phyloP scores from a whole-genome alignment of 2,797 vertebrate species.

The Cossypha polioptera region DNA sequence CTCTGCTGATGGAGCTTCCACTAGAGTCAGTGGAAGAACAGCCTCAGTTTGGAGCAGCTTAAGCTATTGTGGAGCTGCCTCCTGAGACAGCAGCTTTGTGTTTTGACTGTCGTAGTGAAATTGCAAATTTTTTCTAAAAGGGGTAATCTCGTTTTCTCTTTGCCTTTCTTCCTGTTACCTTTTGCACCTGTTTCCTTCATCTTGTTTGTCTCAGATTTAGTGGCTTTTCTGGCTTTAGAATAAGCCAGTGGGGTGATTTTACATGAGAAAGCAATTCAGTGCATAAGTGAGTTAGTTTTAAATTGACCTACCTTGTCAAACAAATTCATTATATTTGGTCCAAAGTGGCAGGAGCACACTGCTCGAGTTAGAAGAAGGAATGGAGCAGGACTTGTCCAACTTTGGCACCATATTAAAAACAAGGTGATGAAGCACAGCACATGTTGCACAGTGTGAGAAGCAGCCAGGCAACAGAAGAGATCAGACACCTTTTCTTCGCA shows the following conservation, averaged over 20 bases:
- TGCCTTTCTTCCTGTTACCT: neutral
- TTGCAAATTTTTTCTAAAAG: neutral
- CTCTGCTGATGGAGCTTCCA: neutral
- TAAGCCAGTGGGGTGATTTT: neutral
- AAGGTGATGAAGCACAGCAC: neutral
- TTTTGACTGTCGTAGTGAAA: neutral
- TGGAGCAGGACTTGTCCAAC: neutral
- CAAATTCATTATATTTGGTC: neutral
- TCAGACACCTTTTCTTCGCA: neutral
- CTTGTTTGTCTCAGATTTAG: neutral
- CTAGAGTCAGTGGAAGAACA: neutral
- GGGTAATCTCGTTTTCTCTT: neutral
- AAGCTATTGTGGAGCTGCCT: neutral
- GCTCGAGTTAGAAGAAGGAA: neutral
- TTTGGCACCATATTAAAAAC: neutral
- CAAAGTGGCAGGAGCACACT: neutral
- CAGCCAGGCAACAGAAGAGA: neutral
- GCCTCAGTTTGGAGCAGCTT: neutral
- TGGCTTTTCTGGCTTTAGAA: neutral
- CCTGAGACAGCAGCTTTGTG: neutral
- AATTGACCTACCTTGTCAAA: neutral
- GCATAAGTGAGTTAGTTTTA: neutral
- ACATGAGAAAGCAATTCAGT: neutral
- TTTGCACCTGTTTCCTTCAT: neutral
- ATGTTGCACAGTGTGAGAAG: neutral